Base-by-base conservation (phyloP, 1,140 invertebrate genomes). In the Drosophila subpulchrella region DNA sequence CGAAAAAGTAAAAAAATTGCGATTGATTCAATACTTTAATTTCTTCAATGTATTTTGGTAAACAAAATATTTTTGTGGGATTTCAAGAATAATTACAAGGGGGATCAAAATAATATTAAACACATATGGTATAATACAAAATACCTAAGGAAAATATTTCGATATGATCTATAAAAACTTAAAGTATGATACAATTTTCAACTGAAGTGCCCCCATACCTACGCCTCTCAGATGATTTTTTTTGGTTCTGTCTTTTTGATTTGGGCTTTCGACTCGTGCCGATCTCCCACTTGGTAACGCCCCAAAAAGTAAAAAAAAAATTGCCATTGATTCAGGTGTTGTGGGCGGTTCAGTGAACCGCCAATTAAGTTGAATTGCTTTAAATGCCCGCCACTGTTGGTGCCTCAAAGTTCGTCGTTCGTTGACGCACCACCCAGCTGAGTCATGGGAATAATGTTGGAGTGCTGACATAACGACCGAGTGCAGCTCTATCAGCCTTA, bases 401-500 rank as follows among this genome's bases (percentile, higher is more conserved):
- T 51, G n/a, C n/a, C 48, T 10, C 11, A 15, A 7, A 53, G 32
- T 41, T 12, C 54, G 58, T 54, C 7, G 34, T 56, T 55, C 24
- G 24, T 41, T 54, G 56, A 59, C 56, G 13, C 30, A 24, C 30
- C 44, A 24, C 44, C 4, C 7, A 36, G 47, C 32, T 59, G 54
- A 62, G 15, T 59, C 60, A 62, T 17, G 39, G 27, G 6, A 41
- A 27, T 55, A 20, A 12, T 55, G 53, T 12, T 20, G 8, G 5
- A 27, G 8, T n/a, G 47, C 7, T 56, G 54, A 32, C 34, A 57
- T 44, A 57, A 34, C 32, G 30, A 24, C 34, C n/a, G 7, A 36
- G 32, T 59, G 44, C 57, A 59, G 44, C 44, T 30, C 48, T 59
- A 59, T 59, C 57, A 48, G 44, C 44, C 27, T 59, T 59, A 59